Evolutionary conservation across 2,888 invertebrate species (phyloP), one percentile per base, ranked within the genome.

Genomic region (Drepanosiphum platanoidis): DNA sequence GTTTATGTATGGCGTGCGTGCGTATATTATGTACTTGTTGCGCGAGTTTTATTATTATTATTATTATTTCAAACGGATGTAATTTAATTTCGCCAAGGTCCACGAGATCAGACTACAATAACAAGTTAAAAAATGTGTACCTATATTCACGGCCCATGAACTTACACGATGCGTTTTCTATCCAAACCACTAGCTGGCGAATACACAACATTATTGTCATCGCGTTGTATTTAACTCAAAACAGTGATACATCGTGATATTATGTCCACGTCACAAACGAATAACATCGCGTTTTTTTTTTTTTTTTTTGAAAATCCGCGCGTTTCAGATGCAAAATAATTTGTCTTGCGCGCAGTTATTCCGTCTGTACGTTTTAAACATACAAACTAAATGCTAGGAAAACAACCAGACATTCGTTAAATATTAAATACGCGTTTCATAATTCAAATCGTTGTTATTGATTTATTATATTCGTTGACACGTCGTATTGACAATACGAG

Each of bases 31-130:
- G 36, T 66, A 68, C 74, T 84, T 77, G 52, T 84, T 61, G 71
- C 81, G 81, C 71, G 81, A 82, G 61, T 82, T 82, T 81, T 78
- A 42, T 78, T 81, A 32, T 71, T 81, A 68, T 68, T 80, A 39
- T 71, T 81, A 80, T 83, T 84, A 66, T 70, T 77, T 68, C 58
- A 15, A 84, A 68, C 84, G 84, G 84, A 84, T 84, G 84, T 84
- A 84, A 84, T 84, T 84, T 84, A 84, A 84, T 84, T 84, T 84
- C 22, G 52, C 84, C 84, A 84, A 84, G 84, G 84, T 84, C 77
- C 84, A 34, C 77, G 66, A 68, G 84, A 84, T 84, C 84, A 70
- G 52, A 77, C 84, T 77, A 84, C 84, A 77, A 84, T 68, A 84
- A 84, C 75, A 77, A 77, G 84, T 84, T 66, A 34, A 72, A 81